Evolutionary conservation across 2,888 invertebrate genomes (phyloP).

Genomic region (Agonopterix subpropinquella): DNA sequence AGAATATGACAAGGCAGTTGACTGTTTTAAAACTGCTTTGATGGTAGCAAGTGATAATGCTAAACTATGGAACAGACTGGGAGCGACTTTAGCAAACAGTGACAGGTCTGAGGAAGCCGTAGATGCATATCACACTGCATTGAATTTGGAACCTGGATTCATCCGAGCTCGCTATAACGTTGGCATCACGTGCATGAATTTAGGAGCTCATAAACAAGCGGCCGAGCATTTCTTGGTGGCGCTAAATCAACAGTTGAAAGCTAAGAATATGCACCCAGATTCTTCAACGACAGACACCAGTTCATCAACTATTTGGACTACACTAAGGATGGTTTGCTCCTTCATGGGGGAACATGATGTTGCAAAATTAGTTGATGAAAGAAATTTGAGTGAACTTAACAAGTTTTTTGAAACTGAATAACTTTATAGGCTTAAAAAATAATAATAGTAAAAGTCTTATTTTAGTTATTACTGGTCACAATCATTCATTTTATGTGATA

Average conservation of each 20-base stretch:
- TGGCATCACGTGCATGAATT: slow-evolving; percentile 97
- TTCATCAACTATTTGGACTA: slow-evolving; percentile 96
- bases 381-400: slow-evolving; percentile 78
- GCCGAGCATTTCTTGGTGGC: slow-evolving; percentile 96
- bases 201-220: slow-evolving; percentile 95
- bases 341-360: slow-evolving; percentile 83
- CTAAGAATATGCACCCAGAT: slow-evolving; percentile 50
- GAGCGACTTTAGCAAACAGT: slow-evolving; percentile 98
- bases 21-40: slow-evolving; percentile 95
- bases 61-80: slow-evolving; percentile 96
- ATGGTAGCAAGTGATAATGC: slow-evolving; percentile 88
- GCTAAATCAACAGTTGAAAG: slow-evolving; percentile 90
- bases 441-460: no score
- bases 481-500: no score
- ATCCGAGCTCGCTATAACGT: slow-evolving; percentile 98
- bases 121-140: slow-evolving; percentile 94
- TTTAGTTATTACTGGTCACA: no score
- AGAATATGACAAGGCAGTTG: slow-evolving; percentile 97
- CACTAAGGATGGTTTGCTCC: slow-evolving; percentile 90
- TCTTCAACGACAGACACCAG: slow-evolving; percentile 70
- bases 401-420: slow-evolving; percentile 52
- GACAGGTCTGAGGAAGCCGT: slow-evolving; percentile 96
- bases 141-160: slow-evolving; percentile 95
- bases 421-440: not conserved
- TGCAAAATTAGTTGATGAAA: slow-evolving; percentile 76